Evolutionary conservation across 2,888 invertebrate genomes (phyloP), one percentile per base, ranked within the genome.

Genomic region (Lomographa bimaculata): DNA sequence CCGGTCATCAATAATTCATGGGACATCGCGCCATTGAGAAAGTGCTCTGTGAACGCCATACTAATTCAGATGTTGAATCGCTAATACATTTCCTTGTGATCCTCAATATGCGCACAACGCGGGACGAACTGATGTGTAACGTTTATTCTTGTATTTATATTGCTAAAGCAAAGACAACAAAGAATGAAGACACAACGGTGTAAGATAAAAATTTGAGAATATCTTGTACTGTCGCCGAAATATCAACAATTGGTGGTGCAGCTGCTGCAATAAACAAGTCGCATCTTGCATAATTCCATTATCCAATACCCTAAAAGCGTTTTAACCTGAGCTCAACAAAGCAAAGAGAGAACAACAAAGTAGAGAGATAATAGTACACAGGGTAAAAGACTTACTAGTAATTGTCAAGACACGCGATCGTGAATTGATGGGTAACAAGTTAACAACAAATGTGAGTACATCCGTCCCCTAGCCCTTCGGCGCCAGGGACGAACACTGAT

Each of bases 41-140:
- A 87, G 86, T 84, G 75, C 78, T 81, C 70, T 82, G 85, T 82
- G 86, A 81, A 79, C 79, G 79, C 69, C 71, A 86, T 87, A 86
- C 84, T 81, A 84, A 87, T 85, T 79, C 71, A 62, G 56, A 63
- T 65, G 69, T 71, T 75, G 76, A 78, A 78, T 79, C 71, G 68
- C 68, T 75, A 72, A 74, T 73, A 72, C 65, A 70, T 71, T 76
- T 68, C 67, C 71, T 52, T 57, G 52, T 54, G 46, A 50, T 52
- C 55, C 44, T 59, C 44, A 45, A 59, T 51, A 54, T 39, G 38
- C 38, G 36, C 43, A 53, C 51, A 39, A 45, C 46, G 23, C 39
- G 36, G 49, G n/a, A n/a, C 40, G 16, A 42, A 36, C 38, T 25
- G 18, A 18, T 24, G 4, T 21, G 21, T 8, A 4, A 23, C 16